A percentile compares a stretch with the other conserved stretches of the same genome.
Conservation (phyloP, 2,113 vertebrate genomes). For the Rostratula benghalensis region DNA sequence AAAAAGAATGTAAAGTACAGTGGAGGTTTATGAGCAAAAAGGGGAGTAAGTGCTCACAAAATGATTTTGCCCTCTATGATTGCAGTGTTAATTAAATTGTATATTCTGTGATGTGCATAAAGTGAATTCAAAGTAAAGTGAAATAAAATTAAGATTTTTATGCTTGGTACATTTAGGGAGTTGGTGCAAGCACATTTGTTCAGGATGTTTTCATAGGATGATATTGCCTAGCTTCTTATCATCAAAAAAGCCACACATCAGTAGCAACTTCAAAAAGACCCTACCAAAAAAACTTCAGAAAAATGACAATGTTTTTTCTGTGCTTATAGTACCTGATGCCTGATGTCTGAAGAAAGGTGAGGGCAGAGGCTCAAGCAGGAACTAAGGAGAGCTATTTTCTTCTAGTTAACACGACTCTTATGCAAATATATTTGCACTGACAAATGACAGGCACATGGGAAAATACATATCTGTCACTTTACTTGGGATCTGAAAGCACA, state of each 20-base stretch:
- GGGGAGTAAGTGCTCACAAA: neutral
- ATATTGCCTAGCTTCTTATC: neutral
- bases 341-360: neutral
- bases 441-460: neutral
- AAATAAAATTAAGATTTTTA: neutral
- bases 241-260: neutral
- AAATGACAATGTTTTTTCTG: neutral
- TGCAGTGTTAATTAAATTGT: conserved; percentile 32
- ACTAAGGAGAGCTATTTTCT: neutral
- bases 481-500: neutral
- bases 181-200: neutral
- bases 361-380: neutral
- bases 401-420: neutral
- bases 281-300: neutral
- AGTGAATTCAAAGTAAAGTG: neutral
- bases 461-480: neutral
- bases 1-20: neutral
- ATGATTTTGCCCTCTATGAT: neutral
- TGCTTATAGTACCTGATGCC: neutral
- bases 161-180: neutral
- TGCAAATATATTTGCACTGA: neutral
- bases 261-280: neutral
- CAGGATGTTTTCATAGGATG: neutral
- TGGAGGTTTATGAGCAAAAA: neutral
- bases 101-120: neutral